Conservation (phyloP, 2,113 vertebrate species). For the Silurus meridionalis region DNA sequence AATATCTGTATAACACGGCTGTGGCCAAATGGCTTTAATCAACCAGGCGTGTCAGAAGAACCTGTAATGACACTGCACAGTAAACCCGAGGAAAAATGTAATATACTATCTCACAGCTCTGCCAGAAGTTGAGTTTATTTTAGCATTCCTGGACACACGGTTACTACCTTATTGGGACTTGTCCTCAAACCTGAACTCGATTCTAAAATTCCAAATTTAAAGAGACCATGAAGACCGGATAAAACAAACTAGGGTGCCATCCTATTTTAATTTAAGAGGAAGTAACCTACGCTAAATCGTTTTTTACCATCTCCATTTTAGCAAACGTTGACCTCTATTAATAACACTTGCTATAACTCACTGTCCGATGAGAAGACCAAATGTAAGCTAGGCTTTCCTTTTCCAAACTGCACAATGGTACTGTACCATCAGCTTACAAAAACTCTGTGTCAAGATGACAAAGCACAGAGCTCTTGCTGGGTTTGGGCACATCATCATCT, state of each 20-base stretch:
- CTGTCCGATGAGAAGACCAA: neutral
- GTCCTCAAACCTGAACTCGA: conserved; percentile 59
- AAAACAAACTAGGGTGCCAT: conserved; percentile 17
- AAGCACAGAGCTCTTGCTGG: conserved; percentile 28
- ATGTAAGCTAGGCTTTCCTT: conserved; percentile 27
- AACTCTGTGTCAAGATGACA: conserved; percentile 38
- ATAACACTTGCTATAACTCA: neutral
- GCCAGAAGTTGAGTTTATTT: conserved; percentile 65
- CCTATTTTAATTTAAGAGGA: conserved; percentile 18
- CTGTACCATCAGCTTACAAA: conserved; percentile 24
- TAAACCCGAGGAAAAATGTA: conserved; percentile 52
- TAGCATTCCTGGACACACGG: conserved; percentile 61
- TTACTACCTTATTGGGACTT: conserved; percentile 69
- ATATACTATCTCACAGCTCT: conserved; percentile 58
- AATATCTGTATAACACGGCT: conserved; percentile 36
- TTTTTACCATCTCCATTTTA: conserved; percentile 6
- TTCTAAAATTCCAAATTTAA: conserved; percentile 30
- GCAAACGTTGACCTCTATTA: conserved; percentile 6
- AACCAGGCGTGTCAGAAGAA: conserved; percentile 34
- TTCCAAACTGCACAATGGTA: conserved; percentile 20
- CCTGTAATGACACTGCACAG: conserved; percentile 27
- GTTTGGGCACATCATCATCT: neutral
- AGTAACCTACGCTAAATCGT: conserved; percentile 3
- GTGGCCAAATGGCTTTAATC: conserved; percentile 21
- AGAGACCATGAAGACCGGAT: conserved; percentile 17